Base-by-base conservation (phyloP, 2,888 invertebrate genomes). In the Agapetus fuscipes region DNA sequence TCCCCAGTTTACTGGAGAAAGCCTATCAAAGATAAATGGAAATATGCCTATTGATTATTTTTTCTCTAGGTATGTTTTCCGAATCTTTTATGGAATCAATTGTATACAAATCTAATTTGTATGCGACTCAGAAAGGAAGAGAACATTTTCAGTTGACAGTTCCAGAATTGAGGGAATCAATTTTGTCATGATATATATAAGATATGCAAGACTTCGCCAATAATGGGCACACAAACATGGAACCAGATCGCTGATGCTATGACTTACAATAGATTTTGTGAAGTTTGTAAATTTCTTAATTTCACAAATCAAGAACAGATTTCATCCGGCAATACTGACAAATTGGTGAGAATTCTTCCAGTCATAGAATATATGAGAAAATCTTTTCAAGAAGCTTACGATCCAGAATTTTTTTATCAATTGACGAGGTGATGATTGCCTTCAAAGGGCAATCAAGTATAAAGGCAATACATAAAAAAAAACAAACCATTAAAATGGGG, bases 361-460 rank as follows among this genome's bases (percentile, higher is more conserved):
- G 31, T 31, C 12, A 5, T 28, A 28, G 28, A 28, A 28, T 28
- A 28, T n/a, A 11, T 28, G 4, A 28, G 11, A 28, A 28, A 28
- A 28, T 28, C 28, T 28, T 28, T 28, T 28, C 28, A 28, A 28
- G 28, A 28, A 28, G 28, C 28, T 5, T 28, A 28, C 12, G 11
- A 28, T 12, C 28, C 7, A 9, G 28, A 28, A 28, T n/a, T 11
- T 7, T 11, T 28, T 7, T 28, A 4, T 28, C 45, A 15, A 40
- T 56, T 11, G 51, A 56, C 45, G 55, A 56, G 39, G 50, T 52
- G 45, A 55, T 54, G 41, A 49, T 56, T 3, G 53, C 54, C 3
- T 55, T 53, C 46, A 50, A 46, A 42, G 54, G 54, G 13, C 33
- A 48, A 12, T 35, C 53, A 13, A 43, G 31, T 37, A 35, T 53